Conservation (phyloP, 2,888 invertebrate species). For the Aromia moschata region DNA sequence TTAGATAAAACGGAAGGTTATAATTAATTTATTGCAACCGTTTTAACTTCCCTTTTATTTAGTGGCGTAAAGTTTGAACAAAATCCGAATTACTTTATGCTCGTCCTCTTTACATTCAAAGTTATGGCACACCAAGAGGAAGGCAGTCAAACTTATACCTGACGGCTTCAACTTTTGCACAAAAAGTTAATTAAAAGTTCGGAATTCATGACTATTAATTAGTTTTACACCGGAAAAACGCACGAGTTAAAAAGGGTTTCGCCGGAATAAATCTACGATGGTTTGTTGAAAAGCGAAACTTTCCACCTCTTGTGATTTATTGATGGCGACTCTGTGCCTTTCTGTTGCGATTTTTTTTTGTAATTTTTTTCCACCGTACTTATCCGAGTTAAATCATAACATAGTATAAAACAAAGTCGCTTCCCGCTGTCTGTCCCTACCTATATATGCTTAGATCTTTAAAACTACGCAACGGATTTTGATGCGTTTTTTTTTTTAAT, state of each 20-base stretch:
- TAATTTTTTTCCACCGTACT: too few relatives aligned
- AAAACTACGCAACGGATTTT: too few relatives aligned
- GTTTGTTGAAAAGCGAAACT: constrained; percentile 16
- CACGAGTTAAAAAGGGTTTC: constrained; percentile 16
- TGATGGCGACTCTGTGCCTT: constrained; percentile 6
- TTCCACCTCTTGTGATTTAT: constrained; percentile 16
- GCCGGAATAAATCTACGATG: constrained; percentile 11
- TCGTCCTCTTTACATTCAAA: constrained; percentile 10
- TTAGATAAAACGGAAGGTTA: neutral
- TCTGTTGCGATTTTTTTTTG: too few relatives aligned
- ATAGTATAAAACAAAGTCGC: too few relatives aligned
- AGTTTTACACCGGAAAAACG: constrained; percentile 27
- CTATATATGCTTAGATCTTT: too few relatives aligned
- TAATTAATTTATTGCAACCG: constrained; percentile 14
- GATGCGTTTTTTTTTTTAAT: too few relatives aligned
- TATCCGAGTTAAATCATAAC: too few relatives aligned
- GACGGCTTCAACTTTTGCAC: constrained; percentile 18
- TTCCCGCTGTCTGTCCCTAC: too few relatives aligned
- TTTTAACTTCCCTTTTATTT: constrained; percentile 8
- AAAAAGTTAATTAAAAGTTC: constrained; percentile 30
- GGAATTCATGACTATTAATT: constrained; percentile 29
- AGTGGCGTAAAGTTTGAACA: constrained; percentile 1
- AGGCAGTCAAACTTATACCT: constrained; percentile 13
- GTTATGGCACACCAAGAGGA: constrained; percentile 5
- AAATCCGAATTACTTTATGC: constrained; percentile 14